A percentile compares a stretch with the other conserved stretches of the same genome.
phyloP scores from a whole-genome alignment of 1,140 invertebrate genomes.

The Drosophila neocordata region DNA sequence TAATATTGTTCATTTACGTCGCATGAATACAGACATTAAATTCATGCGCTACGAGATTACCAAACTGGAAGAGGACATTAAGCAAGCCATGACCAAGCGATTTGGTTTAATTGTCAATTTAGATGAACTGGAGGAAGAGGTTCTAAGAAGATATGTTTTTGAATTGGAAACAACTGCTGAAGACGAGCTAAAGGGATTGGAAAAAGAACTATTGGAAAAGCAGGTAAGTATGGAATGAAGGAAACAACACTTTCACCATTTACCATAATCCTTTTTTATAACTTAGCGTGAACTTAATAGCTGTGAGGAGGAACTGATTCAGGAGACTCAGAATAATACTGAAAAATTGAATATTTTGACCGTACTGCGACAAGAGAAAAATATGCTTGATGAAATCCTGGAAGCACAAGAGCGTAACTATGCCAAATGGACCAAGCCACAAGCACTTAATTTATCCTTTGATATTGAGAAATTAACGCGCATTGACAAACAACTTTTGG shows the following conservation, averaged over 20 bases:
- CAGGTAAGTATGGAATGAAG: slow-evolving; percentile 33
- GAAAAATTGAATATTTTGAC: slow-evolving; percentile 85
- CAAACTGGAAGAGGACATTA: slow-evolving; percentile 83
- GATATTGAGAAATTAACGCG: slow-evolving; percentile 81
- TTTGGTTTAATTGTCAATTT: slow-evolving; percentile 85
- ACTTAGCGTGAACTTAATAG: slow-evolving; percentile 67
- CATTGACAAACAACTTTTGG: slow-evolving; percentile 71
- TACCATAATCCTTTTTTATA: neutral
- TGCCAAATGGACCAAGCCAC: slow-evolving; percentile 66
- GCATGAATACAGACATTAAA: slow-evolving; percentile 85
- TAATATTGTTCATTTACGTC: slow-evolving; percentile 84
- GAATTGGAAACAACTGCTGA: slow-evolving; percentile 84
- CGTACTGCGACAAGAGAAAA: slow-evolving; percentile 85
- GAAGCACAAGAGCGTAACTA: slow-evolving; percentile 81
- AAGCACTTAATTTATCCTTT: slow-evolving; percentile 62
- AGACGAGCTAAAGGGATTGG: slow-evolving; percentile 82
- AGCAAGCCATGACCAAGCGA: slow-evolving; percentile 84
- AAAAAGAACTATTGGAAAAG: slow-evolving; percentile 63
- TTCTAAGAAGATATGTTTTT: slow-evolving; percentile 84
- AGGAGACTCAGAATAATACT: slow-evolving; percentile 84
- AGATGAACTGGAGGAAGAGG: slow-evolving; percentile 84
- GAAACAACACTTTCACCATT: slow-evolving; percentile 52
- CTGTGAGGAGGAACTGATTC: slow-evolving; percentile 77
- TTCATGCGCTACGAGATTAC: slow-evolving; percentile 84
- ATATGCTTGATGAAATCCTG: slow-evolving; percentile 82